Percentiles rank a stretch among this genome's conserved stretches.
Evolutionary conservation across 2,113 vertebrate species (phyloP).

Genomic region (Ailurus styani): DNA sequence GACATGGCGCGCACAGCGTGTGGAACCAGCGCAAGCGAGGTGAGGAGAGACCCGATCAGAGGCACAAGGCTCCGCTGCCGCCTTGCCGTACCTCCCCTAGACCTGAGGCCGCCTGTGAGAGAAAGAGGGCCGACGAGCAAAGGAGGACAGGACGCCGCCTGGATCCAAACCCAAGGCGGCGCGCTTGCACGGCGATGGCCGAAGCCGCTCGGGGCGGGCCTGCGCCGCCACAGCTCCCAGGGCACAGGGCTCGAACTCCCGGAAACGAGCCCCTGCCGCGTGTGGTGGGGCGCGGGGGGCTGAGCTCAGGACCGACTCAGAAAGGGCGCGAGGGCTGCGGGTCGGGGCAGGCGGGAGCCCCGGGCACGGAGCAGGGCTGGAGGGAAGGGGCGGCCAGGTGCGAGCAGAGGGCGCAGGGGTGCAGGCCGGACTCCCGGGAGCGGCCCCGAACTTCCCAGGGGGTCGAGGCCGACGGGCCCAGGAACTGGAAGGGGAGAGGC

Average conservation of each 20-base stretch:
- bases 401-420: background rate
- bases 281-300: too few species aligned
- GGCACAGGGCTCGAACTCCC: background rate
- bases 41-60: background rate
- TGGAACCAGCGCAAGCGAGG: background rate
- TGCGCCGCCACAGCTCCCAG: too few species aligned
- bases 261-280: background rate
- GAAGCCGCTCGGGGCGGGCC: background rate
- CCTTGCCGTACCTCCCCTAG: too few species aligned
- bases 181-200: accelerated
- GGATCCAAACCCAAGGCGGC: background rate
- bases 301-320: background rate
- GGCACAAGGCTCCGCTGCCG: too few species aligned
- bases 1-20: too few species aligned
- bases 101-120: too few species aligned
- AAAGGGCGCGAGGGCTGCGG: too few species aligned
- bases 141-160: too few species aligned
- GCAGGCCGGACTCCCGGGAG: background rate
- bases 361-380: background rate
- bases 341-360: too few species aligned
- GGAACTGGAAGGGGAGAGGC: too few species aligned
- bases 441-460: background rate
- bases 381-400: accelerated
- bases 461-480: background rate
- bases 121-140: too few species aligned